A percentile compares a stretch with the other conserved stretches of the same genome.
These are phyloP conservation scores for Saturnia japonica DNA, from an alignment of 2,888 invertebrate genomes.

Conservation along the genomic window DNA sequence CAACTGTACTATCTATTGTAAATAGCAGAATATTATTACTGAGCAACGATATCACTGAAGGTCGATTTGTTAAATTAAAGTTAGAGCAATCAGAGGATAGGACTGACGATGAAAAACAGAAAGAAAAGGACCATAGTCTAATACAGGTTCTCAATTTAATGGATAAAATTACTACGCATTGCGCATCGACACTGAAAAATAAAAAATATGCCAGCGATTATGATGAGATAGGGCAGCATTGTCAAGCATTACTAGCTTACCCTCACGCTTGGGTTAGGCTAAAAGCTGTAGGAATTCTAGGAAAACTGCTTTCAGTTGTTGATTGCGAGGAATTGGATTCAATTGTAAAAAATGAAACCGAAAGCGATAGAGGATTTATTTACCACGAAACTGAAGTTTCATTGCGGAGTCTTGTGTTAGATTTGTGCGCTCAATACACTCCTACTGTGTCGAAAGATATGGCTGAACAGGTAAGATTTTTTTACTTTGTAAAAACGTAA, in stretches of 20 bases:
- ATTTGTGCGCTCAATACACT: slow-evolving; percentile 88
- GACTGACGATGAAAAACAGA: slow-evolving; percentile 82
- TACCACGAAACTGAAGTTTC: slow-evolving; percentile 83
- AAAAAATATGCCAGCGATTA: slow-evolving; percentile 68
- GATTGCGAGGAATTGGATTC: slow-evolving; percentile 83
- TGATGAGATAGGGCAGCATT: slow-evolving; percentile 84
- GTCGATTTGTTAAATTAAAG: slow-evolving; percentile 82
- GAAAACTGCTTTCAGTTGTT: slow-evolving; percentile 85
- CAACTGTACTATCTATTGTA: slow-evolving; percentile 82
- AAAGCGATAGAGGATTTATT: slow-evolving; percentile 80
- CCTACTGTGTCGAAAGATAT: slow-evolving; percentile 87
- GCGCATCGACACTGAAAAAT: slow-evolving; percentile 82
- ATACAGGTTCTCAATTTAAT: slow-evolving; percentile 88
- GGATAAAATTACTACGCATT: slow-evolving; percentile 85
- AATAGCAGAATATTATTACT: slow-evolving; percentile 77
- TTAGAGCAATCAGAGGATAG: slow-evolving; percentile 60
- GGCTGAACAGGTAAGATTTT: slow-evolving; percentile 84
- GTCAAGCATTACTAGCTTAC: slow-evolving; percentile 88
- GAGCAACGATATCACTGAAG: slow-evolving; percentile 75
- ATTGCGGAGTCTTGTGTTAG: slow-evolving; percentile 86
- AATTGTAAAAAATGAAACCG: slow-evolving; percentile 61
- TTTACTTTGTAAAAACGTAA: too few relatives aligned
- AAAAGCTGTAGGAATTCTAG: slow-evolving; percentile 88
- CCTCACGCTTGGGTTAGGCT: slow-evolving; percentile 94
- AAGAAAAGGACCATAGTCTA: slow-evolving; percentile 86